Base-by-base conservation (phyloP, 2,113 vertebrate genomes). In the Cettia cetti region DNA sequence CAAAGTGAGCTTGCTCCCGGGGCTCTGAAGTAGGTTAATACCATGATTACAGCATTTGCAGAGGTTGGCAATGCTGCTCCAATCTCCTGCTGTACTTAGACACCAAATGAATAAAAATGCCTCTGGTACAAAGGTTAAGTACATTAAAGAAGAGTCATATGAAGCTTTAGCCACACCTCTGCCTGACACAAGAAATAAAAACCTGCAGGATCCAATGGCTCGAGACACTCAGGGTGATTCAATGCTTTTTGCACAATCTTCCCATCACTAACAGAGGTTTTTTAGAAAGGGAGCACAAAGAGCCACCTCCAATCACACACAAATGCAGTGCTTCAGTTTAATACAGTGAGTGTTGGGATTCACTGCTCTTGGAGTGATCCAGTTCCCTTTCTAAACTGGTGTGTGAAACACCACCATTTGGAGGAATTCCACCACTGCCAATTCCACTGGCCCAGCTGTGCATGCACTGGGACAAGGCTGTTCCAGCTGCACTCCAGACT, bases 11-110 rank as follows among this genome's bases (percentile, higher is more conserved):
- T 0, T 19, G 64, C 64, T 84, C 74, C 68, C 64, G 12, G 82
- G 68, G 68, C 90, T 95, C 13, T 66, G 63, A 95, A 95, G 74
- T 79, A 71, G 85, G 90, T 95, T 96, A 96, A 86, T 89, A 83
- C 92, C 65, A 15, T 16, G 80, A 97, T 95, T 95, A 94, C 37
- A 94, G 92, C 85, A 54, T 80, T 80, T 92, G 61, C 44, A 33
- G 90, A 87, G 82, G 79, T 94, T 79, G 50, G 92, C 94, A 91
- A 49, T 57, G 69, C 74, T 76, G 61, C 88, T 96, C 80, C 91
- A 77, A 89, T 90, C 91, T 91, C 77, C 70, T 82, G 93, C 87
- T 35, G 33, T 35, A 74, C 89, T 90, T 65, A 59, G 27, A 56
- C 75, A 60, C 66, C 71, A 88, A 87, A 92, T 49, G 65, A 91